Evolutionary conservation across 1,140 invertebrate species (phyloP), one percentile per base, ranked within the genome.

Genomic region (Drosophila jambulina): DNA sequence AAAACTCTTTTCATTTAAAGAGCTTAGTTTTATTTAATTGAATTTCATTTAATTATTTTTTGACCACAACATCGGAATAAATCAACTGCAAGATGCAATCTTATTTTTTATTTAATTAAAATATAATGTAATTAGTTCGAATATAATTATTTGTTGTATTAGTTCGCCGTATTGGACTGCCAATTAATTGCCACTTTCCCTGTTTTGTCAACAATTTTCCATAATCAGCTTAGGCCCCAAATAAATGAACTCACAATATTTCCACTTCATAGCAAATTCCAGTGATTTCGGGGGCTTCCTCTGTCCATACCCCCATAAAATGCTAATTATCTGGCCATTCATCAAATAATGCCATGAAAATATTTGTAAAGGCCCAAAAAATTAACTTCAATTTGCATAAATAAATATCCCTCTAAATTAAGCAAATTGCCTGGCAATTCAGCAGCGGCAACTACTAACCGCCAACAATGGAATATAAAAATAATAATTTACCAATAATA

Each of bases 361-460:
- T 57, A 67, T 42, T 57, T 63, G 61, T 57, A 60, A 21, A 29
- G 45, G 32, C n/a, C 61, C 10, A 36, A 51, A 53, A 83, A 71
- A 77, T 71, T 70, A 69, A 63, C 76, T 64, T 46, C 67, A 69
- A 87, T 86, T 87, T 70, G 54, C 68, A 74, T 74, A 83, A 83
- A 79, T 76, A 87, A 83, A 76, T 87, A 62, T 59, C 53, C n/a
- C 21, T 62, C 62, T 42, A 72, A 77, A 76, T 62, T 82, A 67
- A 83, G 71, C 70, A 76, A 86, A 83, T 80, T 78, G 77, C 76
- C 57, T 23, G 36, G 19, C 38, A 63, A 70, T 69, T 48, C 78
- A 77, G 58, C 53, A 61, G 61, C 65, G 17, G 1, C 49, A 34
- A 13, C 49, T 9, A 25, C 43, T 23, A 82, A 64, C 43, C 19